Percentiles rank a stretch among this genome's conserved stretches.
These are phyloP conservation scores for Oligia strigilis DNA, from an alignment of 2,888 invertebrate genomes.

Conservation along the genomic window DNA sequence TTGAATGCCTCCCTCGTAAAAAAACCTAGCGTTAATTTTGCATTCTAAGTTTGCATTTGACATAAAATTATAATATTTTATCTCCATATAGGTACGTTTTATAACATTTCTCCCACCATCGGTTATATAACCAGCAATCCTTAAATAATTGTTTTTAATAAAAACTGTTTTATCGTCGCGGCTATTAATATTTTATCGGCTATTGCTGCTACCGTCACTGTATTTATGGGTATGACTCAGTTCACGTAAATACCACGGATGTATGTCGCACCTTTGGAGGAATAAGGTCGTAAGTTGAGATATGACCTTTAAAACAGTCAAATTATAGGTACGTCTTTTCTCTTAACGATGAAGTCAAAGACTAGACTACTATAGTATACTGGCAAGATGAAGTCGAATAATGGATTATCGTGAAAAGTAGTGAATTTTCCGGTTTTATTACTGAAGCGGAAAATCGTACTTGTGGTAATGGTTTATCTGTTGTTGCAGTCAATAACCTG, in stretches of 20 bases:
- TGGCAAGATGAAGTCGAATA: background rate
- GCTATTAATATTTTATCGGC: conserved; percentile 71
- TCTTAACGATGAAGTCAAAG: too few species aligned
- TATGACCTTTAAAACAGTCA: background rate
- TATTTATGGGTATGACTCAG: conserved; percentile 62
- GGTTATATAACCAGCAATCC: conserved; percentile 60
- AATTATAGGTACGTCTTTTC: background rate
- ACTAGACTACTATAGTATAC: too few species aligned
- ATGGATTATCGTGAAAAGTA: background rate
- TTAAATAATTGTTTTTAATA: conserved; percentile 72
- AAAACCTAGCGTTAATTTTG: background rate
- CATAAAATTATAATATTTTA: background rate
- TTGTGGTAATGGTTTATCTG: conserved; percentile 26
- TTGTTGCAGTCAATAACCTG: conserved; percentile 31
- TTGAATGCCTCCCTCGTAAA: background rate
- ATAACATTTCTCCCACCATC: conserved; percentile 25
- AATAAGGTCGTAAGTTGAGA: background rate
- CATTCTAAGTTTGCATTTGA: background rate
- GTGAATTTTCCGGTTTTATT: background rate
- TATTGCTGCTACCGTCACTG: conserved; percentile 60
- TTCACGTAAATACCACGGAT: conserved; percentile 36
- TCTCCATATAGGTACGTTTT: background rate
- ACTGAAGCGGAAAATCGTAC: conserved; percentile 29
- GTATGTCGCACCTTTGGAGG: background rate
- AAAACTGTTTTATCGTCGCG: conserved; percentile 70